Conservation (phyloP, 2,113 vertebrate species). For the Psammodynastes pulverulentus region DNA sequence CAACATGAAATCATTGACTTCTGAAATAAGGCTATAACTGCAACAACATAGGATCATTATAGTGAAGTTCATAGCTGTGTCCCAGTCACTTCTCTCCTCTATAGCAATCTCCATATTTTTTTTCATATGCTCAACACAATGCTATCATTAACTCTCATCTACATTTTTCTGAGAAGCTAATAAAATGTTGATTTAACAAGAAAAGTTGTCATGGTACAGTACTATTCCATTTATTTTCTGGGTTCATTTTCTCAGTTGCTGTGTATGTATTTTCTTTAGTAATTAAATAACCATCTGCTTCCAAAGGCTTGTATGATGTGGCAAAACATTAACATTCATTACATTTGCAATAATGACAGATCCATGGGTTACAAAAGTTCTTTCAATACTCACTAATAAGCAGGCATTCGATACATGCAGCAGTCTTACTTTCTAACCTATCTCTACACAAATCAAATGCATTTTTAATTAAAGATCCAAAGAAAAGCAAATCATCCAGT, state of each 20-base stretch:
- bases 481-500: neutral
- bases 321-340: slow-evolving; percentile 63
- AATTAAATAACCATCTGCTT: slow-evolving; percentile 49
- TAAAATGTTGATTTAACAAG: slow-evolving; percentile 59
- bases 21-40: slow-evolving; percentile 46
- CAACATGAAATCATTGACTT: slow-evolving; percentile 54
- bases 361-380: slow-evolving; percentile 57
- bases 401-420: slow-evolving; percentile 58
- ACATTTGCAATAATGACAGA: slow-evolving; percentile 57
- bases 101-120: slow-evolving; percentile 51
- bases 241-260: slow-evolving; percentile 51
- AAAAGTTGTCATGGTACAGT: slow-evolving; percentile 65
- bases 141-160: slow-evolving; percentile 62
- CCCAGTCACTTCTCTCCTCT: slow-evolving; percentile 63
- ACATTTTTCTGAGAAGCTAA: slow-evolving; percentile 57
- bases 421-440: slow-evolving; percentile 61
- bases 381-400: slow-evolving; percentile 66
- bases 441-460: slow-evolving; percentile 43
- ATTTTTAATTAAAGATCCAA: slow-evolving; percentile 53
- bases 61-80: slow-evolving; percentile 52
- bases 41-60: slow-evolving; percentile 37
- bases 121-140: slow-evolving; percentile 56
- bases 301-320: slow-evolving; percentile 44
- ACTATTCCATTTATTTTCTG: slow-evolving; percentile 57
- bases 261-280: slow-evolving; percentile 39